phyloP scores from a whole-genome alignment of 2,797 vertebrate genomes.

The Nannoperca obscura region DNA sequence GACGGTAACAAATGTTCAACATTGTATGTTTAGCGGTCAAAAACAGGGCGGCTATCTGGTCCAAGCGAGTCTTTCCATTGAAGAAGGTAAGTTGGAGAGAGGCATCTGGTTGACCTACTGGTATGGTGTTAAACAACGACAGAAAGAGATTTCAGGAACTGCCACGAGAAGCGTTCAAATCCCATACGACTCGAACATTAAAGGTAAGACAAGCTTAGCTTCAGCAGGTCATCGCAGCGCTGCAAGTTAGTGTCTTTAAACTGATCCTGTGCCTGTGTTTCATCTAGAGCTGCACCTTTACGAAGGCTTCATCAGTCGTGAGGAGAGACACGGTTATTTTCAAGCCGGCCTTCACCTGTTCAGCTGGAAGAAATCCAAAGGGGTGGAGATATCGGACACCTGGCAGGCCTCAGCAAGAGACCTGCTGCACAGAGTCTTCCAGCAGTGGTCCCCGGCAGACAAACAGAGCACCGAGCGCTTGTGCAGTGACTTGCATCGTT shows the following conservation, averaged over 20 bases:
- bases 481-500: background rate
- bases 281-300: constrained; percentile 78
- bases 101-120: rapidly evolving
- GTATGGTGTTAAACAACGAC: constrained; percentile 57
- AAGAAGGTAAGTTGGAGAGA: rapidly evolving
- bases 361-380: rapidly evolving
- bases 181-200: background rate
- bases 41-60: constrained; percentile 56
- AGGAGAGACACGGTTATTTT: rapidly evolving
- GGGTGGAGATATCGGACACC: constrained; percentile 16
- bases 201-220: constrained; percentile 50
- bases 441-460: constrained; percentile 65
- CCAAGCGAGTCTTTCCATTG: constrained; percentile 66
- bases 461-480: constrained; percentile 45
- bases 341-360: rapidly evolving
- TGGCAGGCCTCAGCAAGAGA: constrained; percentile 68
- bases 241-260: background rate
- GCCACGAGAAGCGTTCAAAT: rapidly evolving
- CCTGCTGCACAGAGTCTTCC: constrained; percentile 73
- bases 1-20: background rate
- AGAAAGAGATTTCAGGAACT: rapidly evolving
- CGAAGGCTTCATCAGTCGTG: constrained; percentile 67
- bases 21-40: constrained; percentile 45
- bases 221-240: rapidly evolving
- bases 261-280: constrained; percentile 4